Evolutionary conservation across 1,140 invertebrate species (phyloP), one percentile per base, ranked within the genome.

Genomic region (Nymphalis io): DNA sequence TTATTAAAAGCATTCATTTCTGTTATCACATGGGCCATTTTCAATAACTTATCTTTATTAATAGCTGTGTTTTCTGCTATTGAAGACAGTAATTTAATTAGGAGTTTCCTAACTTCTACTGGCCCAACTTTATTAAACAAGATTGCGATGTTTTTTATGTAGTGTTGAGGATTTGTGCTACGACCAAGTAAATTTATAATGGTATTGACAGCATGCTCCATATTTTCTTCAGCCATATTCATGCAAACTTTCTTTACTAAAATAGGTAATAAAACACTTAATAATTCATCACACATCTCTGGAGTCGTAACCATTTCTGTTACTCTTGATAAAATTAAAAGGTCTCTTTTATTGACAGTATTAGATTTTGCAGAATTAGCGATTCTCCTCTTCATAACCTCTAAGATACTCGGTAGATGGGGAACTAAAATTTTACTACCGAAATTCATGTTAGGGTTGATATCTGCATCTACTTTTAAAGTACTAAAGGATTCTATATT

Each of bases 1-100:
- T 93, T 91, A 89, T 99, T 96, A 93, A 94, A 98, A 0, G 98
- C 94, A 92, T 99, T 99, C 40, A 99, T 92, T 79, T 96, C 93
- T 4, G 79, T 80, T 6, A 97, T 86, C 6, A 96, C 71, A 5
- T 93, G 76, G 5, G 93, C 90, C 44, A 93, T 85, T 40, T 75
- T 73, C 21, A 78, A 68, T 58, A 85, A 74, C 2, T 53, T 58
- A n/a, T 89, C 85, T 87, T 93, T 81, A 61, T 92, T 75, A 64
- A 81, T 74, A 44, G 60, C 81, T 44, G 83, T 66, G 40, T 84
- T 92, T 46, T 93, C 88, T 10, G 93, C 92, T 65, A 95, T 93
- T 1, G 89, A 91, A 4, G 84, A 78, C 10, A 96, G 84, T 13
- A 95, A 73, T 66, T 93, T 91, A 44, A 94, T 88, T 0, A 96